phyloP scores from a whole-genome alignment of 2,113 vertebrate genomes.

The Apeltes quadracus region DNA sequence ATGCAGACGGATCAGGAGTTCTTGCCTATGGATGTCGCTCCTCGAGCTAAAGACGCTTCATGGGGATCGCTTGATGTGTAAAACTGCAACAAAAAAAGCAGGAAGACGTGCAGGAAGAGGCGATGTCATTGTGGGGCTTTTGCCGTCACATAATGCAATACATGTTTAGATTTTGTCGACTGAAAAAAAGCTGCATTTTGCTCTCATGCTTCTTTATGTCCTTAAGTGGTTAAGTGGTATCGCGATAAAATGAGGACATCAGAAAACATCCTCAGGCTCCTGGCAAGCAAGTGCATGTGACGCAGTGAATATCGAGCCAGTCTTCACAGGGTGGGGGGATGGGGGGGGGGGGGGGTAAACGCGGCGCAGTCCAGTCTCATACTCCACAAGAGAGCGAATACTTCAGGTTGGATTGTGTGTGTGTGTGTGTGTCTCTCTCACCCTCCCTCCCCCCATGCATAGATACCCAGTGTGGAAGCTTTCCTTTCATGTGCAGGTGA shows the following conservation, averaged over 20 bases:
- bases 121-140: too few species aligned
- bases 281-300: conserved; percentile 13
- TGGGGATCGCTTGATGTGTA: too few species aligned
- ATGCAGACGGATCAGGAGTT: conserved; percentile 46
- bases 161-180: too few species aligned
- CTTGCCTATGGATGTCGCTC: conserved; percentile 34
- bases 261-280: conserved; percentile 32
- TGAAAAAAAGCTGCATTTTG: conserved; percentile 9
- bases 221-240: conserved; percentile 18
- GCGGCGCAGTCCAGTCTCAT: too few species aligned
- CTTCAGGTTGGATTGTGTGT: too few species aligned
- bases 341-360: too few species aligned
- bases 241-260: conserved; percentile 33
- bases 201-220: neutral
- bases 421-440: neutral
- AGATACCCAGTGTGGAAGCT: neutral
- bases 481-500: conserved; percentile 28
- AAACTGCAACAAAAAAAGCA: too few species aligned
- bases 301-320: conserved; percentile 15
- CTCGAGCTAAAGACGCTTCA: conserved; percentile 42
- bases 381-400: too few species aligned
- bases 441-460: neutral
- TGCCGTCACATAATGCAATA: too few species aligned
- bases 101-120: too few species aligned
- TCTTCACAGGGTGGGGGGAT: neutral